Percentiles rank a stretch among this genome's conserved stretches.
These are phyloP conservation scores for Gadus chalcogrammus DNA, from an alignment of 2,113 vertebrate genomes.

Conservation along the genomic window DNA sequence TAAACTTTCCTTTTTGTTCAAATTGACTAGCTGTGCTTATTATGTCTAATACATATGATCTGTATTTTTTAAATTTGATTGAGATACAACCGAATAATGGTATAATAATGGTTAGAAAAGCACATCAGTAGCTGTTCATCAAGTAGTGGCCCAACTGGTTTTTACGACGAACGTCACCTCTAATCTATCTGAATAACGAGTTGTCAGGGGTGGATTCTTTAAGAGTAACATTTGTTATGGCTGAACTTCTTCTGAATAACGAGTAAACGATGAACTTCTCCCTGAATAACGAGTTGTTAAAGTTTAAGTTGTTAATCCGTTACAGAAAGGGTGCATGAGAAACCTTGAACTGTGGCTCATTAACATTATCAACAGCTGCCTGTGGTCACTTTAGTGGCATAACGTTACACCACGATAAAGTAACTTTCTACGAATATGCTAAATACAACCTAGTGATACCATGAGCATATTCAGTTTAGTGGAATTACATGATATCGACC, in stretches of 20 bases:
- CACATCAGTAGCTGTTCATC: too few relatives aligned
- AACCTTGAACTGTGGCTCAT: conserved; percentile 1
- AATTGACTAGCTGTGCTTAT: neutral
- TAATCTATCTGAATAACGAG: too few relatives aligned
- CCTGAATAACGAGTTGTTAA: conserved; percentile 30
- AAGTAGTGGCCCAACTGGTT: neutral
- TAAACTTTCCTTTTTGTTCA: too few relatives aligned
- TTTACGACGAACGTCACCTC: neutral
- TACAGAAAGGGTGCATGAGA: conserved; percentile 17
- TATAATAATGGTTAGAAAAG: too few relatives aligned
- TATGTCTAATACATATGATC: neutral
- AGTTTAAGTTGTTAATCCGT: neutral
- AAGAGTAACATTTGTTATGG: conserved; percentile 30
- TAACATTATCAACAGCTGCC: neutral
- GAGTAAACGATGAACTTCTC: neutral
- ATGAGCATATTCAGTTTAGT: too few relatives aligned
- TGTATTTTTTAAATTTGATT: conserved; percentile 47
- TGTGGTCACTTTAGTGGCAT: conserved; percentile 12
- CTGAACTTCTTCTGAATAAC: neutral
- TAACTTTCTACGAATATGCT: too few relatives aligned
- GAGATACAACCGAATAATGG: neutral
- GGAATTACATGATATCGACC: too few relatives aligned
- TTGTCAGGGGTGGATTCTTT: neutral
- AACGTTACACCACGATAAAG: too few relatives aligned
- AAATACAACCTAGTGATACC: too few relatives aligned